phyloP scores from a whole-genome alignment of 2,888 invertebrate genomes.

The Rhorus exstirpatorius region DNA sequence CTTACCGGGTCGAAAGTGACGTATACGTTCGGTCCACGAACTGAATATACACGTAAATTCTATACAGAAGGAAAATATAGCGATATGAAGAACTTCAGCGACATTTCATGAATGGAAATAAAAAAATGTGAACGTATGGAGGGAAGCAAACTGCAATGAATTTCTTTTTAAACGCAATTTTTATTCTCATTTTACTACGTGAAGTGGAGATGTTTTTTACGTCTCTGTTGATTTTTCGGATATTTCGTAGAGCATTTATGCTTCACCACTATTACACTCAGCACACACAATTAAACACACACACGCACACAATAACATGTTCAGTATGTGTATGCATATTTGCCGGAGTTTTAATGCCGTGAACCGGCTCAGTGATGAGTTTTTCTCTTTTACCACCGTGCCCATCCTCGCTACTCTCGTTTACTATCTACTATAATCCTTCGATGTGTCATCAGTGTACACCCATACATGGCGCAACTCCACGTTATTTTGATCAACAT shows the following conservation, averaged over 20 bases:
- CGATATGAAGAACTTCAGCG: background rate
- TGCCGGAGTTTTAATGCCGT: constrained; percentile 17
- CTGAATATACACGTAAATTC: constrained; percentile 5
- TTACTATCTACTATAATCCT: background rate
- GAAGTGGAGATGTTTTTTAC: background rate
- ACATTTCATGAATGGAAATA: constrained; percentile 4
- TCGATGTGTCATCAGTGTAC: background rate
- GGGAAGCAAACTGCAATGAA: background rate
- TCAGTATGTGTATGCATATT: background rate
- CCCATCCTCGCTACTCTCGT: constrained; percentile 1
- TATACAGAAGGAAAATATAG: background rate
- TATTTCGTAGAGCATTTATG: constrained; percentile 27
- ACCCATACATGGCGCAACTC: background rate
- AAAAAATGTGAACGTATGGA: background rate
- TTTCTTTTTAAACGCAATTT: constrained; percentile 12
- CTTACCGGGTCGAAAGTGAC: constrained; percentile 8
- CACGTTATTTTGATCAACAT: background rate
- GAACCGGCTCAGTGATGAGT: constrained; percentile 26
- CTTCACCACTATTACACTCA: background rate
- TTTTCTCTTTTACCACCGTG: constrained; percentile 32
- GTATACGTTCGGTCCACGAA: background rate
- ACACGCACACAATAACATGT: background rate
- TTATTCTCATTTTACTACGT: constrained; percentile 1
- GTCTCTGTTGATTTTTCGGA: constrained; percentile 37
- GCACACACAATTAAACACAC: no score